Evolutionary conservation across 2,888 invertebrate genomes (phyloP).

Genomic region (Piscicola geometra): DNA sequence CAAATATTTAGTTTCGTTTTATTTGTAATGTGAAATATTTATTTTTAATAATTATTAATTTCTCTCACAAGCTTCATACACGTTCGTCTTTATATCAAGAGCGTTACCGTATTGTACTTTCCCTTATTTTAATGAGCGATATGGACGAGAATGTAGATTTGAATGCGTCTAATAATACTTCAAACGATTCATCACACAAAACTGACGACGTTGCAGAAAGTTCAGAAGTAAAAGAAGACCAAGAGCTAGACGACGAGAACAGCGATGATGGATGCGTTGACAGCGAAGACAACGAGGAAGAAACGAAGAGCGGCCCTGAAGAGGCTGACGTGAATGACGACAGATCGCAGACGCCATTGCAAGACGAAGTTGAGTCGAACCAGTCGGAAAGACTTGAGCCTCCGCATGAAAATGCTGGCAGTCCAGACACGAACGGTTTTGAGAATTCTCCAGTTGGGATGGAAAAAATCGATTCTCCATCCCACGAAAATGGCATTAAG

Average conservation of each 20-base stretch:
- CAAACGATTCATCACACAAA: neutral
- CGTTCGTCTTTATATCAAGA: neutral
- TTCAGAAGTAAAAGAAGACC: neutral
- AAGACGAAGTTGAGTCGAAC: conserved; percentile 31
- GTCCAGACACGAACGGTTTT: neutral
- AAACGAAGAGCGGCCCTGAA: neutral
- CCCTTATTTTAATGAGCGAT: neutral
- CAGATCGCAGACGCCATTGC: conserved; percentile 36
- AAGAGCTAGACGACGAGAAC: neutral
- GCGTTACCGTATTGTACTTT: neutral
- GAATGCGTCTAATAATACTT: too few species aligned
- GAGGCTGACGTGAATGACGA: conserved; percentile 30
- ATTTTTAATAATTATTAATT: too few species aligned
- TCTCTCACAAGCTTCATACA: neutral
- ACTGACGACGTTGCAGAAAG: neutral
- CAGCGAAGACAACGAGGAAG: neutral
- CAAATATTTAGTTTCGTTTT: neutral
- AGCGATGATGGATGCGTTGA: conserved; percentile 19
- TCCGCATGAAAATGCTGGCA: neutral
- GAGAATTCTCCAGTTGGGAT: neutral
- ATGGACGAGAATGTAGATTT: neutral
- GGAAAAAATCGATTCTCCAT: conserved; percentile 3
- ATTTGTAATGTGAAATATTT: neutral
- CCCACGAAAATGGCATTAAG: neutral
- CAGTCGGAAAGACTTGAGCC: neutral